A percentile compares a stretch with the other conserved stretches of the same genome.
phyloP scores from a whole-genome alignment of 2,797 vertebrate species.

The Cichlasoma orientale region DNA sequence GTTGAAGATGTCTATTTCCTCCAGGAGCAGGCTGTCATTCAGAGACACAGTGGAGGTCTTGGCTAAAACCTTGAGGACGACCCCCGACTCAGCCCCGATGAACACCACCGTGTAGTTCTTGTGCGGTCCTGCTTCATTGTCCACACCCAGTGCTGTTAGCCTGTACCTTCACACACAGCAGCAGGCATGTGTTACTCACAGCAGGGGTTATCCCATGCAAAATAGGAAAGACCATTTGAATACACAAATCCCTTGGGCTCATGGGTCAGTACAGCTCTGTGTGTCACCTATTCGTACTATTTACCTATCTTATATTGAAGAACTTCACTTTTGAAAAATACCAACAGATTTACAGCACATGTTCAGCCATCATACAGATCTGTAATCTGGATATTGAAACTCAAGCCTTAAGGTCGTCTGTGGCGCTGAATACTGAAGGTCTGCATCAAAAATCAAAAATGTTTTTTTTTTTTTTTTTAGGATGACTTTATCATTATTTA shows the following conservation, averaged over 20 bases:
- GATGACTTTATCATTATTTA: background rate
- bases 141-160: conserved; percentile 91
- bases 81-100: conserved; percentile 93
- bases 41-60: conserved; percentile 89
- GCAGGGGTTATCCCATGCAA: conserved; percentile 10
- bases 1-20: conserved; percentile 98
- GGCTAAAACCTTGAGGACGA: conserved; percentile 95
- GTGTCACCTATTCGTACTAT: background rate
- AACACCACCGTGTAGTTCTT: conserved; percentile 97
- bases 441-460: background rate
- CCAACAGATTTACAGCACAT: background rate
- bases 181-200: conserved; percentile 41
- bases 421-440: too few species aligned
- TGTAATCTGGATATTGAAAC: background rate
- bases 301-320: background rate
- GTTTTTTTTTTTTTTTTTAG: background rate
- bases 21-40: conserved; percentile 94
- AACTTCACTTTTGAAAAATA: background rate
- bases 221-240: conserved; percentile 25
- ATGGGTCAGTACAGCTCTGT: background rate
- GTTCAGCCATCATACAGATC: background rate
- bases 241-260: background rate
- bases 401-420: too few species aligned
- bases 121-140: conserved; percentile 91
- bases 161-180: conserved; percentile 85